Conservation (phyloP, 2,113 vertebrate species). For the Struthidea cinerea region DNA sequence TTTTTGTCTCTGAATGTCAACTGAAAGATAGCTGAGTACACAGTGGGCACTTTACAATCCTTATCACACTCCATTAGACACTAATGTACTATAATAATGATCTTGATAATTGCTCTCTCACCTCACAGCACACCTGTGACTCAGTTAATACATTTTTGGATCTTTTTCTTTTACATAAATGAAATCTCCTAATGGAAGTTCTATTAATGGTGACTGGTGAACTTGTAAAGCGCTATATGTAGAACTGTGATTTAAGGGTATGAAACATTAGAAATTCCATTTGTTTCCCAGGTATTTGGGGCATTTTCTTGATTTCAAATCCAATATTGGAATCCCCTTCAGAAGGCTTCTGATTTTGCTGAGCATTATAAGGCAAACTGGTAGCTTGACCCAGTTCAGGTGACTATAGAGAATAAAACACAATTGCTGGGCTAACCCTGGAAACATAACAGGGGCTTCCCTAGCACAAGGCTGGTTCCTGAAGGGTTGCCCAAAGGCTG, state of each 20-base stretch:
- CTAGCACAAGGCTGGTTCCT: background rate
- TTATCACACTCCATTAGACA: slow-evolving; percentile 12
- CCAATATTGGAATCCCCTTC: background rate
- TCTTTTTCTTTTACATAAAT: background rate
- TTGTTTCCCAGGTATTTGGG: background rate
- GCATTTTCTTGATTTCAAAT: background rate
- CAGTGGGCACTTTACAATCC: background rate
- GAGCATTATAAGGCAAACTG: background rate
- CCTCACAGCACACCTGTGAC: background rate
- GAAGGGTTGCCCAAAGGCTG: background rate
- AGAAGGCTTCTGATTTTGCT: background rate
- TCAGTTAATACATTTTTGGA: background rate
- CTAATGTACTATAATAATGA: slow-evolving; percentile 21
- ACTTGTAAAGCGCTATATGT: background rate
- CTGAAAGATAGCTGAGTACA: background rate
- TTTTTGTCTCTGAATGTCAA: background rate
- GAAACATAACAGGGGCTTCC: background rate
- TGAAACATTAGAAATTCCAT: background rate
- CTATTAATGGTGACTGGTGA: background rate
- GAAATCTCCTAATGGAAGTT: background rate
- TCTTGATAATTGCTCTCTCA: slow-evolving; percentile 26
- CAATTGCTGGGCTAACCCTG: background rate
- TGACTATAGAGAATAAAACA: background rate
- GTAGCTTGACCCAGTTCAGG: background rate
- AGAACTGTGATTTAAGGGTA: background rate